phyloP scores from a whole-genome alignment of 1,140 invertebrate genomes.

The Drosophila bocki region DNA sequence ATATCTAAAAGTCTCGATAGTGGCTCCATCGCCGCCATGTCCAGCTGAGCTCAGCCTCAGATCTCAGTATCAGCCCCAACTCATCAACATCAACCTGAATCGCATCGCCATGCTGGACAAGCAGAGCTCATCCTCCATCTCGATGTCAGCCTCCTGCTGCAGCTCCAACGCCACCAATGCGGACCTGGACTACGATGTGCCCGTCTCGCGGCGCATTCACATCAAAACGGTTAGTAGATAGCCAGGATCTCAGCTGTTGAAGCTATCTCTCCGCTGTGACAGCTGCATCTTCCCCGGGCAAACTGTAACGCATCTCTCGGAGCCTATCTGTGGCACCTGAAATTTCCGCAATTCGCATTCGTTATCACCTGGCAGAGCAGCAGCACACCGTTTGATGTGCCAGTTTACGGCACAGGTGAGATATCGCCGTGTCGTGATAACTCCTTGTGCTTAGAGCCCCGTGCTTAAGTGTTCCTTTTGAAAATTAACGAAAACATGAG shows the following conservation, averaged over 20 bases:
- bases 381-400: slow-evolving; percentile 60
- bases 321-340: slow-evolving; percentile 48
- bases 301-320: slow-evolving; percentile 62
- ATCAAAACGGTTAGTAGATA: slow-evolving; percentile 78
- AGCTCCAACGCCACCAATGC: slow-evolving; percentile 70
- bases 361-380: slow-evolving; percentile 64
- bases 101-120: slow-evolving; percentile 70
- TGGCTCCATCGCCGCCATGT: slow-evolving; percentile 22
- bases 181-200: slow-evolving; percentile 80
- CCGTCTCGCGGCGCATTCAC: slow-evolving; percentile 72
- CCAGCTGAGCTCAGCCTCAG: background rate
- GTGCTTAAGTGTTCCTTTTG: slow-evolving; percentile 10
- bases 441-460: slow-evolving; percentile 19
- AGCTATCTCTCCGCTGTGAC: slow-evolving; percentile 19
- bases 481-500: slow-evolving; percentile 30
- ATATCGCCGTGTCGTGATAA: slow-evolving; percentile 64
- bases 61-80: background rate
- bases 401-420: slow-evolving; percentile 63
- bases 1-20: slow-evolving; percentile 71
- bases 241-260: slow-evolving; percentile 31
- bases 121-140: slow-evolving; percentile 49
- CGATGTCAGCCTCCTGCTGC: slow-evolving; percentile 70
- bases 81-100: slow-evolving; percentile 2
- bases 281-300: slow-evolving; percentile 27
- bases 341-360: slow-evolving; percentile 71